Base-by-base conservation (phyloP, 2,888 invertebrate species). In the Mythimna pallens region DNA sequence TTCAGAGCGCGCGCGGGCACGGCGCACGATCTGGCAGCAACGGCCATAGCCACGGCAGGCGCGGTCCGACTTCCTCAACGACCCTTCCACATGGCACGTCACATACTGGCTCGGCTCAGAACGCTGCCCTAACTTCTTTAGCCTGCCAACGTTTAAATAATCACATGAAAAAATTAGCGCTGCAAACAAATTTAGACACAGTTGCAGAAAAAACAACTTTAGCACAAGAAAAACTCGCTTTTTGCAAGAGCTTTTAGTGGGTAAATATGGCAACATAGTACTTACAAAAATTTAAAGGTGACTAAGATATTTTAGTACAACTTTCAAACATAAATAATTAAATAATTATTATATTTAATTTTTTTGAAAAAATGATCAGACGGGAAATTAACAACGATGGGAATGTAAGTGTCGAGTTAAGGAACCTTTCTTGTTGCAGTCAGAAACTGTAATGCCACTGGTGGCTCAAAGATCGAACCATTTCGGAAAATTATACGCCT, bases 51-150 rank as follows among this genome's bases (percentile, higher is more conserved):
- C 91, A 0, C 92, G 89, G 61, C 96, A 95, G 0, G 97, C 97
- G 58, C 92, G 92, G 88, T 97, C 97, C 5, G 97, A 95, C 81
- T 96, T 96, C 59, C 97, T 92, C 79, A 97, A 94, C 12, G 97
- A 96, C 0, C 98, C 98, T 91, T 97, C 97, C 67, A 98, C 94
- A 87, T 97, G 97, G 61, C 98, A 97, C n/a, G 97, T 95, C 85
- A 98, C 97, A 91, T 97, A 98, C 78, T 97, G 96, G 7, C 96
- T 94, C 20, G 97, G 97, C 87, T 98, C 98, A 17, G 97, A 97
- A 10, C 98, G 97, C 25, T 97, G 97, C 58, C 97, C 97, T 6
- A 97, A 82, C 81, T 91, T 94, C 84, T 92, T 94, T 61, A 95
- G 91, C 82, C 95, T 95, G 82, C 61, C 62, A 62, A 78, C 10